Evolutionary conservation across 2,113 vertebrate genomes (phyloP).

Genomic region (Sterna hirundo): DNA sequence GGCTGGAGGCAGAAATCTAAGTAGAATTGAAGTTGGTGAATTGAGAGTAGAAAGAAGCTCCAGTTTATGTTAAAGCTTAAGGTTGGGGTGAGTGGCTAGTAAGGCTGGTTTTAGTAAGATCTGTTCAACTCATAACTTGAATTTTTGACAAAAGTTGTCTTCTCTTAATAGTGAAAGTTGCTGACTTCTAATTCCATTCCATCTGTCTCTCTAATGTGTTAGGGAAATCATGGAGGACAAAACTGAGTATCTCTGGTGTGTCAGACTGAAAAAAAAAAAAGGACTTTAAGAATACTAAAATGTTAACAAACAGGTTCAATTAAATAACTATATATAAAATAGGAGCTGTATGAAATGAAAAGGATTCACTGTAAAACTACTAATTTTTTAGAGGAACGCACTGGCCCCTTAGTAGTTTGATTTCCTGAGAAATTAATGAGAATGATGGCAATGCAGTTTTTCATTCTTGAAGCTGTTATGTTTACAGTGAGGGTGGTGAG

Average conservation of each 20-base stretch:
- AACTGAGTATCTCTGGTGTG: not conserved
- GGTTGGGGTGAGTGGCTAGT: not conserved
- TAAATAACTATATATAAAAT: not conserved
- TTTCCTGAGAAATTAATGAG: not conserved
- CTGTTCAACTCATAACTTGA: not conserved
- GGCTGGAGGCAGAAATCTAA: not conserved
- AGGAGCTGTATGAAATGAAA: not conserved
- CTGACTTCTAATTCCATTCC: not conserved
- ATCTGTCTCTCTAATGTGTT: not conserved
- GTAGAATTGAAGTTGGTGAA: not conserved
- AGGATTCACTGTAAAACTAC: not conserved
- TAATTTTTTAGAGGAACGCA: not conserved
- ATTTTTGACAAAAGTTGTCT: not conserved
- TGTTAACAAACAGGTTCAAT: not conserved
- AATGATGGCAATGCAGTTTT: not conserved
- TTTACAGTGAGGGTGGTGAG: no score
- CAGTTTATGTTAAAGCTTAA: not conserved
- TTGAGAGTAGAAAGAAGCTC: not conserved
- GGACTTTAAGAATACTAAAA: not conserved
- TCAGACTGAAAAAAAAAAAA: not conserved
- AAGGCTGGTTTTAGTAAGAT: not conserved
- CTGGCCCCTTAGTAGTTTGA: not conserved
- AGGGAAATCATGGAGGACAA: not conserved
- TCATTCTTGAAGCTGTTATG: not conserved
- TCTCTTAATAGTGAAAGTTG: not conserved